phyloP scores from a whole-genome alignment of 1,140 invertebrate genomes.

The Drosophila nigrodunni region DNA sequence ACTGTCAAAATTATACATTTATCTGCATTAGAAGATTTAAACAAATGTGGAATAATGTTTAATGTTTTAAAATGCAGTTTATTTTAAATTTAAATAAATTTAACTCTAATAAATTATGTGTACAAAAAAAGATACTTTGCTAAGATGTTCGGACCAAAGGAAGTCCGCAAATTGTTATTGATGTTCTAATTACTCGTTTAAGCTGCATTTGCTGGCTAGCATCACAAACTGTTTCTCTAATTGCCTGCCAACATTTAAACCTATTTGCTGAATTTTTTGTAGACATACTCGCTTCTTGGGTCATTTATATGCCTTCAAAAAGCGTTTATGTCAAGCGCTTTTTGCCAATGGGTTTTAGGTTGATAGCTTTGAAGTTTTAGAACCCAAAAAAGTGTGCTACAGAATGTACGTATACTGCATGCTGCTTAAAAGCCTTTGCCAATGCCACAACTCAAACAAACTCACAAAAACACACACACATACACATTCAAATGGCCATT shows the following conservation, averaged over 20 bases:
- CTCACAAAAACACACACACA: conserved; percentile 40
- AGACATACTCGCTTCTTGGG: not conserved
- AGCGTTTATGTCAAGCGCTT: conserved; percentile 38
- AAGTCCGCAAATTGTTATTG: not conserved
- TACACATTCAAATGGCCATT: conserved; percentile 51
- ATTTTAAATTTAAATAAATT: no score
- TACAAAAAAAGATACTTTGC: not conserved
- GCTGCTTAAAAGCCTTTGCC: conserved; percentile 64
- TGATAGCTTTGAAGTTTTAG: conserved; percentile 70
- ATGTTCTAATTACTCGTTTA: not conserved
- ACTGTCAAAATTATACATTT: conserved; percentile 22
- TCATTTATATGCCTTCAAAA: conserved; percentile 21
- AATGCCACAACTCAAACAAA: conserved; percentile 34
- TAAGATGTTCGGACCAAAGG: not conserved
- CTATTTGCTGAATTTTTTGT: not conserved
- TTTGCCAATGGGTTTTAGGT: conserved; percentile 53
- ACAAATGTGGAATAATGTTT: not conserved
- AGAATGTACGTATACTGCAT: conserved; percentile 41
- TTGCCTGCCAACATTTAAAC: conserved; percentile 1
- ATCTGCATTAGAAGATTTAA: conserved; percentile 17
- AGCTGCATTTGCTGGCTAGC: not conserved
- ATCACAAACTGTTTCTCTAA: not conserved
- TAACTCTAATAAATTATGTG: no score
- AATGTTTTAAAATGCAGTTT: not conserved
- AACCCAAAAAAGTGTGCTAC: conserved; percentile 47